phyloP scores from a whole-genome alignment of 2,888 invertebrate species.

The Falcaria lacertinaria region DNA sequence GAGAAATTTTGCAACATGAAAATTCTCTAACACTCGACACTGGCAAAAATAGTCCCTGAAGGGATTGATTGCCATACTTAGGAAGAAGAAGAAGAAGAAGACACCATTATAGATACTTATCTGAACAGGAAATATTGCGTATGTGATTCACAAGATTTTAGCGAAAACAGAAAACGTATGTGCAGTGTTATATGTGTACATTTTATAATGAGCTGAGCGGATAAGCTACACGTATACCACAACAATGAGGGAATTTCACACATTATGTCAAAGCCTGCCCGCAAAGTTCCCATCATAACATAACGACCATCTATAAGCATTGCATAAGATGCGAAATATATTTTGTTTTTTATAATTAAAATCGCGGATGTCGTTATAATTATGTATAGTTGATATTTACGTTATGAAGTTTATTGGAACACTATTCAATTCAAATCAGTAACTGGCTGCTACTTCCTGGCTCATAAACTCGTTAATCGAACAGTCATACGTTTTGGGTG shows the following conservation, averaged over 20 bases:
- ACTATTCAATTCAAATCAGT: slow-evolving; percentile 26
- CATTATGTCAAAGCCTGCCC: slow-evolving; percentile 30
- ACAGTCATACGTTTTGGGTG: slow-evolving; percentile 23
- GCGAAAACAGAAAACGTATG: slow-evolving; percentile 6
- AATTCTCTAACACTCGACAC: too few species aligned
- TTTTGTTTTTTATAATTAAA: background rate
- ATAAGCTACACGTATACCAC: slow-evolving; percentile 4
- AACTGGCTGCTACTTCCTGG: slow-evolving; percentile 21
- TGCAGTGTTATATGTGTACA: slow-evolving; percentile 20
- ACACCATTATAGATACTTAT: too few species aligned
- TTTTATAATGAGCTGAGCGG: slow-evolving; percentile 17
- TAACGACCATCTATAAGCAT: too few species aligned
- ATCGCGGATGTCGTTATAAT: background rate
- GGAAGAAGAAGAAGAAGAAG: too few species aligned
- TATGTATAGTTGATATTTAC: background rate
- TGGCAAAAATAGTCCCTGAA: too few species aligned
- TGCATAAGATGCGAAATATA: slow-evolving; percentile 3
- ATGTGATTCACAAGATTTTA: background rate
- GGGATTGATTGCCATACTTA: too few species aligned
- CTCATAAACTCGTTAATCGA: slow-evolving; percentile 14
- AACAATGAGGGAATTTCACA: slow-evolving; percentile 42
- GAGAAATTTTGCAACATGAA: too few species aligned
- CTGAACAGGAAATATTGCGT: too few species aligned
- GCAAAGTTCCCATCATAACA: slow-evolving; percentile 17
- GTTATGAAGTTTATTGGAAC: background rate